Evolutionary conservation across 1,140 invertebrate species (phyloP), one percentile per base, ranked within the genome.

Genomic region (Leguminivora glycinivorella): DNA sequence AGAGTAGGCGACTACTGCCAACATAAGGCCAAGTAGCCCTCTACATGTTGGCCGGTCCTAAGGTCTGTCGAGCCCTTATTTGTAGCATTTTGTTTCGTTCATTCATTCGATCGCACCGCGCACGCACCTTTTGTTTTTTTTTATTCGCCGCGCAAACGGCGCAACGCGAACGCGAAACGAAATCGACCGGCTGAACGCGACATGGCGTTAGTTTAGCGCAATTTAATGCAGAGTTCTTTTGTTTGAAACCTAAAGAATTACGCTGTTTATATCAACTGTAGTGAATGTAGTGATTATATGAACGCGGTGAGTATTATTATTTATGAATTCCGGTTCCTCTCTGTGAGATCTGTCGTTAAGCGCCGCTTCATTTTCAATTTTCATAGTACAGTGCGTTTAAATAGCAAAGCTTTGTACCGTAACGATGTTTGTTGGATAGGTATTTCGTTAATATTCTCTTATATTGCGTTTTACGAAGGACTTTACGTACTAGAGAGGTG

Each of bases 321-420:
- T 52, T 6, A 52, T 19, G 7, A 52, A 52, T 52, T 10, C 19
- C 19, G 4, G 47, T 52, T 22, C 10, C 47, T 52, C 7, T 6
- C 22, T 22, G 7, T 52, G 19, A 52, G n/a, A 6, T 52, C 47
- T 10, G 47, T 52, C 47, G 47, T 52, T 52, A 52, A 52, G 19
- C 47, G 47, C 26, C n/a, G 17, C n/a, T n/a, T n/a, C n/a, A n/a
- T n/a, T 63, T 63, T 63, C 29, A 34, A n/a, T n/a, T 63, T 63
- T 63, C 29, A 34, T 63, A 63, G 58, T 63, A 31, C 58, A 63
- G 58, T 19, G 26, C n/a, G 26, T 63, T 63, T 63, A 31, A 63
- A 63, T 63, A 63, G 25, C 25, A 63, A 63, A 63, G 58, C 58
- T 63, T 63, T 29, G 25, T 63, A 63, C 58, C 26, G 58, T 63